These are phyloP conservation scores for Tillus elongatus DNA, from an alignment of 2,888 invertebrate genomes.

Conservation along the genomic window DNA sequence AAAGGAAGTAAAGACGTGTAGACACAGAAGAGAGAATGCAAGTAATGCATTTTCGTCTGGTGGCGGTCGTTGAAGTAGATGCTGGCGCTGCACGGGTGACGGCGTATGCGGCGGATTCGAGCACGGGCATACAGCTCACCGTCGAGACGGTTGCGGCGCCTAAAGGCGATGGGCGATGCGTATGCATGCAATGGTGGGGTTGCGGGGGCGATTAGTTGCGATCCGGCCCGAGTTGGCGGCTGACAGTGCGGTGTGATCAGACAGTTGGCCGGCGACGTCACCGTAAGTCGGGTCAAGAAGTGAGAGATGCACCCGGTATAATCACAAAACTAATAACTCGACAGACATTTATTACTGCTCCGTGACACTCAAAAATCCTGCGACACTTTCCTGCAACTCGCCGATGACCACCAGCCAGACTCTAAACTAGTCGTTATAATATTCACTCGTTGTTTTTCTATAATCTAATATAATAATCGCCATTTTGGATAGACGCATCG, in stretches of 20 bases:
- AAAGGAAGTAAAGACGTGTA: no score
- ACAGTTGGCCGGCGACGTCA: slow-evolving; percentile 47
- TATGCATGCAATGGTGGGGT: slow-evolving; percentile 19
- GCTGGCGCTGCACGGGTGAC: no score
- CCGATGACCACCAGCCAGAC: no score
- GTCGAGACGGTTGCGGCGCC: slow-evolving; percentile 26
- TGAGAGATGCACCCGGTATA: slow-evolving; percentile 17
- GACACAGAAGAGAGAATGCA: no score
- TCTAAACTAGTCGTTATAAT: no score
- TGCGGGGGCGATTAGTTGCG: slow-evolving; percentile 23
- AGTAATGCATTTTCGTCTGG: no score
- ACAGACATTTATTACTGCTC: neutral
- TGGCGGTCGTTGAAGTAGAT: no score
- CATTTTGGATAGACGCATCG: slow-evolving; percentile 10
- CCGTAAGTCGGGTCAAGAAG: slow-evolving; percentile 42
- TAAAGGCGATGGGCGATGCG: slow-evolving; percentile 27
- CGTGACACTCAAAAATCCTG: no score
- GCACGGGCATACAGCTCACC: no score
- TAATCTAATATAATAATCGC: slow-evolving; percentile 8
- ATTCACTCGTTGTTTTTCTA: no score
- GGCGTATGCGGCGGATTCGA: no score
- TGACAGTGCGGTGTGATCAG: slow-evolving; percentile 40
- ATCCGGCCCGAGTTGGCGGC: slow-evolving; percentile 35
- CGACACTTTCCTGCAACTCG: no score
- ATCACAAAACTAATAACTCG: neutral